phyloP scores from a whole-genome alignment of 2,113 vertebrate species.

The Caloenas nicobarica region DNA sequence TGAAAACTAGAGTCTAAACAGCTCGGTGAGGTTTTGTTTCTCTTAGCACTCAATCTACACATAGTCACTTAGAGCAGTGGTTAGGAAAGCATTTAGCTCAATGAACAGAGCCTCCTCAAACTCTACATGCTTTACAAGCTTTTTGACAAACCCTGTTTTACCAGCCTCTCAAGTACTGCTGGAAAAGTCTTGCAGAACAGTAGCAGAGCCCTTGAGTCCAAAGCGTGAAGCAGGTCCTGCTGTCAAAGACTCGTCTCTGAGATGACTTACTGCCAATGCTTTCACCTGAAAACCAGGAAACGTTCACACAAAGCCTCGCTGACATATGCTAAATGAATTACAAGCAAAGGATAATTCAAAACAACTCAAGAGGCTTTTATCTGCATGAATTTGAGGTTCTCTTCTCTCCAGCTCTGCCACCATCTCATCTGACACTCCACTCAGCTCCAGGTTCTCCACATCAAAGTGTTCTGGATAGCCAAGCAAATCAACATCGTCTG shows the following conservation, averaged over 20 bases:
- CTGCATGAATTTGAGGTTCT: too few species aligned
- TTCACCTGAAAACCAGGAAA: background rate
- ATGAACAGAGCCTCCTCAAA: too few species aligned
- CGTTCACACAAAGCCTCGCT: background rate
- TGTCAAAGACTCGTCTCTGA: too few species aligned
- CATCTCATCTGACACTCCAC: too few species aligned
- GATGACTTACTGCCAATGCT: background rate
- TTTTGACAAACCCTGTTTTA: background rate
- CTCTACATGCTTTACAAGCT: background rate
- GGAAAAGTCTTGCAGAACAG: background rate
- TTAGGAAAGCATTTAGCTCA: background rate
- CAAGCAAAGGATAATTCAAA: background rate
- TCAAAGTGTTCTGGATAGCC: background rate
- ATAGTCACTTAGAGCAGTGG: fast-evolving
- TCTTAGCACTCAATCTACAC: background rate
- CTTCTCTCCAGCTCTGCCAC: background rate
- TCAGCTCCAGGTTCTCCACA: background rate
- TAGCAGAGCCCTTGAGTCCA: background rate
- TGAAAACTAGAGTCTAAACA: background rate
- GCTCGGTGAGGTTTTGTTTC: background rate
- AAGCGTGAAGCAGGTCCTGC: background rate
- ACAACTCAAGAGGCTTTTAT: background rate
- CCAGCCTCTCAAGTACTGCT: background rate
- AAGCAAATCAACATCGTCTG: background rate
- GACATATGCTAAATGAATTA: fast-evolving